Evolutionary conservation across 2,797 vertebrate genomes (phyloP), one percentile per base, ranked within the genome.

Genomic region (Bradypodion pumilum): DNA sequence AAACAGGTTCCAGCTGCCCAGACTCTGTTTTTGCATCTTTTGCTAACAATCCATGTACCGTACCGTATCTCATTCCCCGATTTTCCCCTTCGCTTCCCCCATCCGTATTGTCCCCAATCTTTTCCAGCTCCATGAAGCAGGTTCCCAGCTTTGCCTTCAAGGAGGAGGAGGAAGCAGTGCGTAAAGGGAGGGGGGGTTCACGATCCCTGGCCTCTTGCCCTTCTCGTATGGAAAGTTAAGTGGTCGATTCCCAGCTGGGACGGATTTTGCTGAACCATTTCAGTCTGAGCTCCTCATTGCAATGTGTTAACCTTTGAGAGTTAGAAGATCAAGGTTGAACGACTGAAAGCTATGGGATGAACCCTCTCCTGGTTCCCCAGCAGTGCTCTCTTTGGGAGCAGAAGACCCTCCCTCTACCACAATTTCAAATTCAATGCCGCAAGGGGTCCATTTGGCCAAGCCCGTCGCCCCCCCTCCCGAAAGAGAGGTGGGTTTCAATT

Each of bases 161-260:
- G n/a, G 70, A 73, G 49, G 69, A 49, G 80, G 49, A 46, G 25
- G 68, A 80, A 85, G 21, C 37, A 66, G 66, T 25, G 75, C 1
- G 35, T 19, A 1, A 8, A 13, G 2, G 63, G 32, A 19, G 19
- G 5, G 16, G 7, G 13, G 44, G 81, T 74, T 69, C 27, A 19
- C 4, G 70, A 13, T 15, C 42, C 46, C 66, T 69, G n/a, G 35
- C 21, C 63, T 60, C 42, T 40, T n/a, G 69, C n/a, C 27, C 29
- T 21, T 12, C 21, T 3, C 35, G 7, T 29, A 19, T 62, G 13
- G 37, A 80, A 70, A 76, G 75, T 52, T 70, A 63, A 82, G 69
- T 49, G 40, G 46, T 23, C 1, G 2, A 7, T 60, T 29, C 35
- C 60, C 42, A 52, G 27, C 35, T 29, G 68, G 3, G 37, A n/a